A percentile compares a stretch with the other conserved stretches of the same genome.
Evolutionary conservation across 2,888 invertebrate species (phyloP).

Genomic region (Pardosa pseudoannulata): DNA sequence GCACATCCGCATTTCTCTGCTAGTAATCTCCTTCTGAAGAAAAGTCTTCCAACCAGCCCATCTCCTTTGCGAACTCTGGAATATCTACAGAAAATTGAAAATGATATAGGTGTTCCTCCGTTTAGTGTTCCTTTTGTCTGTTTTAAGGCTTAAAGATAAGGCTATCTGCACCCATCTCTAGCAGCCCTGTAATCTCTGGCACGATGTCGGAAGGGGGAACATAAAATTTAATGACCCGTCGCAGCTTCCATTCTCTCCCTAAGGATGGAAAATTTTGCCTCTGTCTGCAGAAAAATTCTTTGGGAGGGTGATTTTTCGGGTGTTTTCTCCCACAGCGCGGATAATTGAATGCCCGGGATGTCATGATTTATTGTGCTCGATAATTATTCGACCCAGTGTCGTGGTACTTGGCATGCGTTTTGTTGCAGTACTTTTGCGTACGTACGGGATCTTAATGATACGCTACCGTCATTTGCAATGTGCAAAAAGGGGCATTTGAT

Average conservation of each 20-base stretch:
- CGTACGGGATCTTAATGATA: no score
- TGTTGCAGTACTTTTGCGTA: no score
- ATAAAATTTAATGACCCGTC: not conserved
- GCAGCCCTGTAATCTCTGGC: conserved; percentile 8
- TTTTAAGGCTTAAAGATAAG: conserved; percentile 8
- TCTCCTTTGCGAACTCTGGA: not conserved
- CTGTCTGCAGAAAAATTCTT: no score
- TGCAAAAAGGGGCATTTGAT: no score
- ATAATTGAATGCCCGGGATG: no score
- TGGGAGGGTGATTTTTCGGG: no score
- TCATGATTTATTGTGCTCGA: no score
- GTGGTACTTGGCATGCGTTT: no score
- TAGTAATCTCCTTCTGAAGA: not conserved
- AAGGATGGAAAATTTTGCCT: not conserved
- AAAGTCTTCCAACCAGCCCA: not conserved
- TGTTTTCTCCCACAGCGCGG: no score
- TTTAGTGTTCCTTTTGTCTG: conserved; percentile 8
- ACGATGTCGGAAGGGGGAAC: not conserved
- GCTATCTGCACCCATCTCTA: not conserved
- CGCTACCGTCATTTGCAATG: no score
- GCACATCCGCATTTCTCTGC: not conserved
- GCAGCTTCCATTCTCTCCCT: not conserved
- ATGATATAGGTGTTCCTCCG: conserved; percentile 1
- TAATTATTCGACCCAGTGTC: no score
- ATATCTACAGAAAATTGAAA: conserved; percentile 8